A percentile compares a stretch with the other conserved stretches of the same genome.
phyloP scores from a whole-genome alignment of 2,888 invertebrate species.

The Drosophila koepferae region DNA sequence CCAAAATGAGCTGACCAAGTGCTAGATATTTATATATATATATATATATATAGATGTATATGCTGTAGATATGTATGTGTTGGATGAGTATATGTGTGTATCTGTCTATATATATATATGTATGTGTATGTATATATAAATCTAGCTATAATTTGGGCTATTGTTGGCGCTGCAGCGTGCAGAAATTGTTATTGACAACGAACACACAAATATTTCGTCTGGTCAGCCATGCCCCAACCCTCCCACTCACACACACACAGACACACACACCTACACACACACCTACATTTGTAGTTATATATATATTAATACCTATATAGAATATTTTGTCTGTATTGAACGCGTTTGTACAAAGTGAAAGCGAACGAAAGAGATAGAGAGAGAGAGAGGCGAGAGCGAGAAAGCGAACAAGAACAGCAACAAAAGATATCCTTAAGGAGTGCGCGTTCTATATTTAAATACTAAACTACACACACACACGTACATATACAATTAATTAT shows the following conservation, averaged over 20 bases:
- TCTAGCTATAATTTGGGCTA: slow-evolving; percentile 20
- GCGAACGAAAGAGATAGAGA: not conserved
- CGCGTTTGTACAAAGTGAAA: slow-evolving; percentile 52
- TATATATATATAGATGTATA: slow-evolving; percentile 2
- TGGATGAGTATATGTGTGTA: not conserved
- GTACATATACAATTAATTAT: not conserved
- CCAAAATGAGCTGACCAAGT: slow-evolving; percentile 40
- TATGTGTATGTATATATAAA: not conserved
- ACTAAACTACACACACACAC: slow-evolving; percentile 6
- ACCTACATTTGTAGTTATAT: not conserved
- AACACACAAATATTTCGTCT: slow-evolving; percentile 10
- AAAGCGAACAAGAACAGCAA: not conserved
- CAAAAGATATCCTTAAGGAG: slow-evolving; percentile 34
- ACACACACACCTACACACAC: not conserved
- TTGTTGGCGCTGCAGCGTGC: slow-evolving; percentile 39
- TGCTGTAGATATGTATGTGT: not conserved
- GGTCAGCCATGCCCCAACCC: slow-evolving; percentile 16
- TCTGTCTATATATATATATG: not conserved
- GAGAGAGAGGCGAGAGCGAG: not conserved
- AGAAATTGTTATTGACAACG: slow-evolving; percentile 34
- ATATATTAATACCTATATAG: slow-evolving; percentile 1
- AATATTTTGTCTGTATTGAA: slow-evolving; percentile 19
- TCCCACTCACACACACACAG: not conserved
- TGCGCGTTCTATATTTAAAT: slow-evolving; percentile 38
- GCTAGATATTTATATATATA: slow-evolving; percentile 28